Conservation (phyloP, 2,888 invertebrate species). For the Eupithecia vulgata region DNA sequence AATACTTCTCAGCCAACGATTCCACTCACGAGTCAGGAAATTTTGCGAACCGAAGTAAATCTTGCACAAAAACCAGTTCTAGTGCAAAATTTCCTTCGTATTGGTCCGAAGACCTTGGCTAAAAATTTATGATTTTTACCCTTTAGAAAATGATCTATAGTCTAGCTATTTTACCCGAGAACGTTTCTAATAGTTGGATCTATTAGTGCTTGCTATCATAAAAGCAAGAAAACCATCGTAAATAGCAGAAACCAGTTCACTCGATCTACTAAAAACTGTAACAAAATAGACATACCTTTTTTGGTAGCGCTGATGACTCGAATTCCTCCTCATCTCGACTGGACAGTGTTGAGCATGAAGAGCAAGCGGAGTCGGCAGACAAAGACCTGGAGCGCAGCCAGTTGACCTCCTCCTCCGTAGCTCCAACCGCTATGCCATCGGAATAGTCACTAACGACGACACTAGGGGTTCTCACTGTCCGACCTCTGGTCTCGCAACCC, state of each 20-base stretch:
- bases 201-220: neutral
- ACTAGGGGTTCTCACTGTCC: slow-evolving; percentile 91
- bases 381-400: slow-evolving; percentile 79
- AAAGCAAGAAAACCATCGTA: neutral
- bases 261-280: neutral
- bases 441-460: slow-evolving; percentile 95
- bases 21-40: neutral
- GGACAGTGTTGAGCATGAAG: slow-evolving; percentile 89
- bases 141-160: neutral
- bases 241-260: neutral
- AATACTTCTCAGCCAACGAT: neutral
- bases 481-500: slow-evolving; percentile 75
- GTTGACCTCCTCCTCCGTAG: slow-evolving; percentile 75
- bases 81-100: neutral
- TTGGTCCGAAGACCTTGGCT: neutral
- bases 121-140: neutral
- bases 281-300: slow-evolving; percentile 72
- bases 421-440: slow-evolving; percentile 84
- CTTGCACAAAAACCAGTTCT: neutral
- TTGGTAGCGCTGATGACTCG: slow-evolving; percentile 74
- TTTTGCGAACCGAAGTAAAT: neutral
- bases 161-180: neutral
- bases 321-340: slow-evolving; percentile 88
- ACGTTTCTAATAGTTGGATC: neutral
- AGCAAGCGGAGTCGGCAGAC: slow-evolving; percentile 89